phyloP scores from a whole-genome alignment of 2,888 invertebrate genomes.

The Gari tellinella region DNA sequence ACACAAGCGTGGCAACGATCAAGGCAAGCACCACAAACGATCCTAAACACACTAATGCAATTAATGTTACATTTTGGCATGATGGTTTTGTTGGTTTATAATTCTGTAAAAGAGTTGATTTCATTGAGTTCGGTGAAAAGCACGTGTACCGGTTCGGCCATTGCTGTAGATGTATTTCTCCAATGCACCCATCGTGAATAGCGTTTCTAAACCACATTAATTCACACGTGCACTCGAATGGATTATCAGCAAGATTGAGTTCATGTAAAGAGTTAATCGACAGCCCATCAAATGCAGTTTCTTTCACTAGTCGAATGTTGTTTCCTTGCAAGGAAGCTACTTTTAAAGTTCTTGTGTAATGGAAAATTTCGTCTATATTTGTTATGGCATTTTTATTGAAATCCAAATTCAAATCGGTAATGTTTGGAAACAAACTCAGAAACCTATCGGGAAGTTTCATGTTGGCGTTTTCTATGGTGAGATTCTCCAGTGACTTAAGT shows the following conservation, averaged over 20 bases:
- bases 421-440: neutral
- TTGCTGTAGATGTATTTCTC: slow-evolving; percentile 2
- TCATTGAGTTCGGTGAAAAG: slow-evolving; percentile 8
- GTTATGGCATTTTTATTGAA: neutral
- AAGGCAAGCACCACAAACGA: slow-evolving; percentile 23
- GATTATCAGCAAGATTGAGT: slow-evolving; percentile 1
- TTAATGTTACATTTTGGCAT: neutral
- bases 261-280: neutral
- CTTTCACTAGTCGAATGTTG: neutral
- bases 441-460: neutral
- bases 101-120: slow-evolving; percentile 2
- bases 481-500: neutral
- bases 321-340: neutral
- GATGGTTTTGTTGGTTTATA: slow-evolving; percentile 10
- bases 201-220: slow-evolving; percentile 24
- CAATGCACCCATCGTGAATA: slow-evolving; percentile 6
- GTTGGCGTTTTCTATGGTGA: neutral
- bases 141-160: slow-evolving; percentile 36
- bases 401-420: slow-evolving; percentile 5
- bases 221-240: slow-evolving; percentile 11
- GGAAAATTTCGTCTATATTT: neutral
- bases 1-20: neutral
- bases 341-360: neutral
- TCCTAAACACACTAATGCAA: slow-evolving; percentile 1
- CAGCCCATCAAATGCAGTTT: neutral